Conservation (phyloP, 2,797 vertebrate species). For the Sebastes paucispinis region DNA sequence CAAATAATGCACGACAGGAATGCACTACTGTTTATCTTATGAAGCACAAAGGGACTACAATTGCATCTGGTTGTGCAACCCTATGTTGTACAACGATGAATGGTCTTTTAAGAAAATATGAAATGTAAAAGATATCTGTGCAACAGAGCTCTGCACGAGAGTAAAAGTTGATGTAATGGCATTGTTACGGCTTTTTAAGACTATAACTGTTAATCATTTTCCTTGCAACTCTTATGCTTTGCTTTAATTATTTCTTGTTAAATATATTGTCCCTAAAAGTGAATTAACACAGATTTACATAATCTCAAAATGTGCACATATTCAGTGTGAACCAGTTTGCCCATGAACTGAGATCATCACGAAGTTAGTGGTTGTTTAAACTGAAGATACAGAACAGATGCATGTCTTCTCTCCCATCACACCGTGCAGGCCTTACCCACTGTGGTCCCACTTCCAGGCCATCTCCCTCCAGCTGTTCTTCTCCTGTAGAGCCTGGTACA, state of each 20-base stretch:
- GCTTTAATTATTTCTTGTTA: neutral
- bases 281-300: neutral
- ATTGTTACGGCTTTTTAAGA: too few species aligned
- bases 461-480: slow-evolving; percentile 86
- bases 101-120: neutral
- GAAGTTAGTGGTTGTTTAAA: neutral
- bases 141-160: neutral
- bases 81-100: too few species aligned
- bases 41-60: too few species aligned
- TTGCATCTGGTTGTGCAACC: too few species aligned
- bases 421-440: slow-evolving; percentile 76
- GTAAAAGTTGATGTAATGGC: too few species aligned
- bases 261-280: neutral
- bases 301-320: neutral
- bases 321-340: neutral
- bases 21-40: neutral
- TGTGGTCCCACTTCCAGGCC: slow-evolving; percentile 86
- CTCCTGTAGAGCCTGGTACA: slow-evolving; percentile 86
- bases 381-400: neutral
- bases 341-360: too few species aligned
- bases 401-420: neutral
- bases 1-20: neutral
- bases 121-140: neutral
- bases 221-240: neutral
- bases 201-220: too few species aligned